Evolutionary conservation across 2,888 invertebrate species (phyloP).

Genomic region (Pristionchus maxplancki): DNA sequence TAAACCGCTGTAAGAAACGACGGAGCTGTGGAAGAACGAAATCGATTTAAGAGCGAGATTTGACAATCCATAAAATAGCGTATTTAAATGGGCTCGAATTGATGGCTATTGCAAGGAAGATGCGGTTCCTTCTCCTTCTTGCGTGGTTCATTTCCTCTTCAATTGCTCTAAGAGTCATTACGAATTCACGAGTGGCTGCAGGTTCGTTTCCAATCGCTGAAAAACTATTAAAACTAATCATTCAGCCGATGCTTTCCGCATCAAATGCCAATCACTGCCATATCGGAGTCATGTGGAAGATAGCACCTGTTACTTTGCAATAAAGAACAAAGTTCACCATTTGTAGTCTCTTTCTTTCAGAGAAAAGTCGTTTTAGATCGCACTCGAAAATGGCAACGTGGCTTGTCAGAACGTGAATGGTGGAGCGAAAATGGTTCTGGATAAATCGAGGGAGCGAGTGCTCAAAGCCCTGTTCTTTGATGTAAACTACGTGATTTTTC

Average conservation of each 20-base stretch:
- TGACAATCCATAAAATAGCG: no score
- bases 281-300: background rate
- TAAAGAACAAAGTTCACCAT: background rate
- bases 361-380: background rate
- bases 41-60: no score
- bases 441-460: background rate
- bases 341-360: background rate
- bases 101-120: background rate
- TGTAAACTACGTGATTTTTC: background rate
- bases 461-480: background rate
- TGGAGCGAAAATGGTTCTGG: background rate
- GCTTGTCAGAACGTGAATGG: background rate
- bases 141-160: background rate
- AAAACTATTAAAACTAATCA: no score
- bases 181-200: background rate
- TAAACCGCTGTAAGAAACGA: no score
- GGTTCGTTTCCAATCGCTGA: background rate
- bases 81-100: no score
- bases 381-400: background rate
- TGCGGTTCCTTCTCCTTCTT: background rate
- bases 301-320: background rate
- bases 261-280: background rate
- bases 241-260: background rate
- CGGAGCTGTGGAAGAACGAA: no score
- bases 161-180: background rate